These are phyloP conservation scores for Pasiphila rectangulata DNA, from an alignment of 2,888 invertebrate species.

Conservation along the genomic window DNA sequence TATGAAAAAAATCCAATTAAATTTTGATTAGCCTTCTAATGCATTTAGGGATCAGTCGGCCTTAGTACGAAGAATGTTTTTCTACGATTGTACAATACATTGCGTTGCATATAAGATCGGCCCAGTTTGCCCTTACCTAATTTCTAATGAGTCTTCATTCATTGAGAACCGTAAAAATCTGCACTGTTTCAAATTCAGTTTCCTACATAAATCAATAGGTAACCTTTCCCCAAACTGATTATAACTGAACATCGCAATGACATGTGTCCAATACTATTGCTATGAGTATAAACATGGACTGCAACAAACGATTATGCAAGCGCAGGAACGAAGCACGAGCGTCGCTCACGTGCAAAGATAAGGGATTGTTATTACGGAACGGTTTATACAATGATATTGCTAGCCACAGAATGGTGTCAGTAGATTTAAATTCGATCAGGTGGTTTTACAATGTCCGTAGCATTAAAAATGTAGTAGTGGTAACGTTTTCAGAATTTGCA, in stretches of 20 bases:
- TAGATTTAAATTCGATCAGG: not conserved
- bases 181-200: too few species aligned
- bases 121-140: too few species aligned
- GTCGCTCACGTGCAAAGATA: conserved; percentile 19
- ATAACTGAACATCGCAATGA: not conserved
- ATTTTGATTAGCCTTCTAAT: too few species aligned
- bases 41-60: too few species aligned
- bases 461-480: not conserved
- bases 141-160: too few species aligned
- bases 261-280: conserved; percentile 9
- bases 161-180: too few species aligned
- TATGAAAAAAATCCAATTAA: not conserved
- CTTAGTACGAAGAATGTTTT: too few species aligned
- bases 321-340: conserved; percentile 11
- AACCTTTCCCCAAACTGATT: too few species aligned
- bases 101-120: too few species aligned
- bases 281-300: conserved; percentile 11
- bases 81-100: too few species aligned
- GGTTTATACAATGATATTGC: conserved; percentile 3
- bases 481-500: not conserved
- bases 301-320: conserved; percentile 19
- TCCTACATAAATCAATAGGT: too few species aligned
- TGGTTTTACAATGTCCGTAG: not conserved
- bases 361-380: conserved; percentile 15
- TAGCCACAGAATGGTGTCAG: not conserved